Percentiles rank a stretch among this genome's conserved stretches.
Evolutionary conservation across 2,113 vertebrate genomes (phyloP).

Genomic region (Limnothrissa miodon): DNA sequence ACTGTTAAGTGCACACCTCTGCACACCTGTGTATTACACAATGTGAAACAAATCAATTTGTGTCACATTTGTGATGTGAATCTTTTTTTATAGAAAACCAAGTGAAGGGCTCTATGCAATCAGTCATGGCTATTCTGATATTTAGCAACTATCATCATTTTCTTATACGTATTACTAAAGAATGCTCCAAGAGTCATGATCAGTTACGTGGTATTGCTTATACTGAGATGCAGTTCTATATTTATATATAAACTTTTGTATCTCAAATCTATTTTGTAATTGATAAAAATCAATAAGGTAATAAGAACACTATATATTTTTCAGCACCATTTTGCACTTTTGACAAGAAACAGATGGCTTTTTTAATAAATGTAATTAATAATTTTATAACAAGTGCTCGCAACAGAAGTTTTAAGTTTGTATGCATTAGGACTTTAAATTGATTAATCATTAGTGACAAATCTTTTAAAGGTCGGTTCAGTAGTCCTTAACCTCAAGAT

Average conservation of each 20-base stretch:
- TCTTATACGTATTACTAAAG: background rate
- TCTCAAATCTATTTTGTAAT: conserved; percentile 7
- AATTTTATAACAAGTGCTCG: background rate
- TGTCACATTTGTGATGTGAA: background rate
- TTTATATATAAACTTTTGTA: conserved; percentile 11
- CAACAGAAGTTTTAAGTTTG: background rate
- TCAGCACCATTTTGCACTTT: conserved; percentile 10
- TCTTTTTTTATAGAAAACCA: background rate
- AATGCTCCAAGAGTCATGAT: background rate
- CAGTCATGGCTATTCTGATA: background rate
- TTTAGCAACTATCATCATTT: background rate
- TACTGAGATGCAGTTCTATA: background rate
- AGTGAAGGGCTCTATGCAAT: conserved; percentile 14
- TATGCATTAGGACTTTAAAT: background rate
- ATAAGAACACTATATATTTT: conserved; percentile 4
- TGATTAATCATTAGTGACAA: background rate
- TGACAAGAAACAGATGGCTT: background rate
- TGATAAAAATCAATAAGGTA: background rate
- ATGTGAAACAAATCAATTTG: background rate
- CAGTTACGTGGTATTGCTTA: background rate
- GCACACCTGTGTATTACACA: background rate
- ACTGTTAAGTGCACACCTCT: background rate
- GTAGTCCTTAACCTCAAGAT: background rate
- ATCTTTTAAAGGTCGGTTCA: background rate
- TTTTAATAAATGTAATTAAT: background rate